A percentile compares a stretch with the other conserved stretches of the same genome.
Conservation (phyloP, 2,888 invertebrate species). For the Mythimna lalbum region DNA sequence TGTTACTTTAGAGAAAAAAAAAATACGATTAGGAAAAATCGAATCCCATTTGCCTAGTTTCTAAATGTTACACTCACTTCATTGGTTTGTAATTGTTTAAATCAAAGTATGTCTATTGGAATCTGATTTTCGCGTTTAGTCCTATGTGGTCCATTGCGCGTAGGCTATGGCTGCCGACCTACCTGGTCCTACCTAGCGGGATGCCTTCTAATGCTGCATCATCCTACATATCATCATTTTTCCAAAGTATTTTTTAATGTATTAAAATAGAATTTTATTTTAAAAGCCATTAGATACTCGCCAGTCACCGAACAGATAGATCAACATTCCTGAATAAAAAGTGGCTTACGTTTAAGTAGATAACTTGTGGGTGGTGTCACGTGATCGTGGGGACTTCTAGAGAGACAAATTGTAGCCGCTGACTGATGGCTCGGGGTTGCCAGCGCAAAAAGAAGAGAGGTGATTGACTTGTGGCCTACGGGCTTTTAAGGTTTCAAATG, state of each 20-base stretch:
- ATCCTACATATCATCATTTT: too few species aligned
- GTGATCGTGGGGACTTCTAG: constrained; percentile 63
- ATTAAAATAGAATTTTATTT: neutral
- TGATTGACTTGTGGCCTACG: constrained; percentile 56
- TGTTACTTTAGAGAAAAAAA: too few species aligned
- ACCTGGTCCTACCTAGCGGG: too few species aligned
- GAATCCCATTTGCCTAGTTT: too few species aligned
- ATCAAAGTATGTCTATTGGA: too few species aligned
- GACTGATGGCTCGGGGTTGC: constrained; percentile 57
- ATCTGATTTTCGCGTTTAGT: too few species aligned
- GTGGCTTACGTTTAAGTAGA: constrained; percentile 65
- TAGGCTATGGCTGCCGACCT: too few species aligned
- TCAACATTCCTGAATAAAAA: constrained; percentile 53
- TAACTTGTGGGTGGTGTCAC: constrained; percentile 74
- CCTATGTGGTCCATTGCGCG: too few species aligned
- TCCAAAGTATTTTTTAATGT: neutral
- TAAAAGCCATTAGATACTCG: neutral
- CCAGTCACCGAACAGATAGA: constrained; percentile 9
- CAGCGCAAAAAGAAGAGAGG: constrained; percentile 45
- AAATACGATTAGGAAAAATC: too few species aligned
- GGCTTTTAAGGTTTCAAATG: constrained; percentile 18
- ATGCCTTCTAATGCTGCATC: too few species aligned
- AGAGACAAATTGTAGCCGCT: constrained; percentile 74
- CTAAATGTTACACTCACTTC: too few species aligned
- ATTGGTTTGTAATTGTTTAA: too few species aligned